Base-by-base conservation (phyloP, 2,113 vertebrate species). In the Bos taurus region DNA sequence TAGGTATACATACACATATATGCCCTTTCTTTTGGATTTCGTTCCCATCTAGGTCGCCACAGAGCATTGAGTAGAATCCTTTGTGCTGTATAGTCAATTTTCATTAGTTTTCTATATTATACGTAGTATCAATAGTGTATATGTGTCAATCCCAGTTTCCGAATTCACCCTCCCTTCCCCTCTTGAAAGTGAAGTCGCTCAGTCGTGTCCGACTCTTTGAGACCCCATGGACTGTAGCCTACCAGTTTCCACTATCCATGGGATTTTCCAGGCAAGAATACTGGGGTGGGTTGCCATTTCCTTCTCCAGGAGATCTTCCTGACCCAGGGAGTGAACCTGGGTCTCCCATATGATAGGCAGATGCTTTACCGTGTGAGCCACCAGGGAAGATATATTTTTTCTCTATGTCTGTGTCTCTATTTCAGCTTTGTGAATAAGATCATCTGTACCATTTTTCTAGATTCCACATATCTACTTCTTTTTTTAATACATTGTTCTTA, bases 21-120 rank as follows among this genome's bases (percentile, higher is more conserved):
- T 25, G 10, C 10, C 21, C 11, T 43, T 25, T 74, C 71, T 74
- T 43, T 25, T 25, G 36, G 21, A 74, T 74, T 40, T 43, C 3
- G 0, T 74, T 43, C 21, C 10, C 71, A 25, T 25, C 10, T 74
- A 7, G 21, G 21, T 74, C 2, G 0, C 21, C 71, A 14, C 36
- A 74, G 11, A 74, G 71, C 71, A 25, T 6, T 74, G 36, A 74
- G 67, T 40, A 74, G 36, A 74, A 40, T 40, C 21, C 5, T 12
- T 12, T 74, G 36, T 40, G 21, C 36, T 25, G 2, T 74, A 43
- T 40, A 6, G 36, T 43, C 10, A 1, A 21, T 74, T 74, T 25
- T 74, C n/a, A 25, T 40, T 40, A 6, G 11, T 74, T 40, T 40
- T 13, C 36, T 25, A 6, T 74, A 3, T 74, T 74, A 74, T 40